Evolutionary conservation across 2,888 invertebrate species (phyloP), one percentile per base, ranked within the genome.

Genomic region (Portevinia maculata): DNA sequence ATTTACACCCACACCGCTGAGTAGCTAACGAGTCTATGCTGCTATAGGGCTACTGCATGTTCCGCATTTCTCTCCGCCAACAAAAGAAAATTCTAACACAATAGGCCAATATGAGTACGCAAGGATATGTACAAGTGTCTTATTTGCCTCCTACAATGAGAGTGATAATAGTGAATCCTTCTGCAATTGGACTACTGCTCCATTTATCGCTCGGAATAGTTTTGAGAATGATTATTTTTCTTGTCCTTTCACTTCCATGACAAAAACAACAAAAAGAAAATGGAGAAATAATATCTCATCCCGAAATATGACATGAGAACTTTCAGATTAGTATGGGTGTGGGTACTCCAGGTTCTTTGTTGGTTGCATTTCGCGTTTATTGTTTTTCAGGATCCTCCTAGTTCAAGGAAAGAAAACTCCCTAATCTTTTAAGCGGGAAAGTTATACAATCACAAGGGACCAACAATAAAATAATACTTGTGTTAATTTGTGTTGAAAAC

Each of bases 131-230:
- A 39, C 8, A 21, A 28, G 17, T 9, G 9, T 17, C 17, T 21
- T 64, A 28, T 53, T 46, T 39, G 15, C 37, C 30, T 32, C n/a
- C 17, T 32, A 39, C 59, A 37, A 53, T 7, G 17, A 46, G 19
- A 30, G 21, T 19, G 32, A 79, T 59, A 52, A 65, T 55, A 39
- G 39, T 53, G 62, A 41, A 57, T 69, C 39, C 39, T 11, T 24
- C 39, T 44, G 24, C 59, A 73, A 59, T 69, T 79, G 79, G 55
- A 79, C 79, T 74, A 79, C 74, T 79, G 79, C 79, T 79, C 79
- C 55, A 79, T 79, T 79, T 79, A 67, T 67, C 21, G 30, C 67
- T 67, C 74, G 74, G 79, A 74, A 79, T 60, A 79, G 74, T 79
- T 79, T 62, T 67, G 55, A 46, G 60, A 74, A 74, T 69, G 34